Conservation (phyloP, 1,140 invertebrate species). For the Rhagoletis zephyria region DNA sequence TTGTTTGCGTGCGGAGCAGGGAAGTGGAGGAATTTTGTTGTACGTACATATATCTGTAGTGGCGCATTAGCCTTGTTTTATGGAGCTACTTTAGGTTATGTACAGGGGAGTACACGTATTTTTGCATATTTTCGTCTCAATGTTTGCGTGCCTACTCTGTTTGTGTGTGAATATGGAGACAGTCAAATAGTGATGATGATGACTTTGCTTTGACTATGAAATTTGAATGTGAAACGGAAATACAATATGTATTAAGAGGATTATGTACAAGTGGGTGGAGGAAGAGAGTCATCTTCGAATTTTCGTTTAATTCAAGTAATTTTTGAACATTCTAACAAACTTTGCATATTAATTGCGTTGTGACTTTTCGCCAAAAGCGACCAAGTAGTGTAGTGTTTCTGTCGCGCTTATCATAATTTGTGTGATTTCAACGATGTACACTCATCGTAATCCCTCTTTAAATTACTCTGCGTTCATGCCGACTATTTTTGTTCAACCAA, state of each 20-base stretch:
- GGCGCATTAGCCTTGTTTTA: slow-evolving; percentile 32
- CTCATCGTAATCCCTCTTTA: too few relatives aligned
- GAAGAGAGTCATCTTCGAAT: not conserved
- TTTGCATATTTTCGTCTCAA: not conserved
- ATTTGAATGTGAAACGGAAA: slow-evolving; percentile 72
- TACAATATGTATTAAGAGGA: slow-evolving; percentile 58
- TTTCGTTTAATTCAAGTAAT: slow-evolving; percentile 6
- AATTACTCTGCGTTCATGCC: too few relatives aligned
- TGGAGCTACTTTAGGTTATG: not conserved
- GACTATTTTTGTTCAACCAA: too few relatives aligned
- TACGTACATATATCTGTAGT: not conserved
- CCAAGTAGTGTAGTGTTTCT: too few relatives aligned
- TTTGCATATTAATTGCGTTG: too few relatives aligned
- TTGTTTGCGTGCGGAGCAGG: slow-evolving; percentile 20
- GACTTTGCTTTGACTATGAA: slow-evolving; percentile 69
- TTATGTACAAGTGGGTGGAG: not conserved
- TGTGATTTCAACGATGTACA: too few relatives aligned
- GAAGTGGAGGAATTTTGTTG: not conserved
- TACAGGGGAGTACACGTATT: not conserved
- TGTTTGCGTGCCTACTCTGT: not conserved
- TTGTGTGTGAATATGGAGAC: not conserved
- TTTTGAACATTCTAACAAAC: not conserved
- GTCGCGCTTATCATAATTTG: too few relatives aligned
- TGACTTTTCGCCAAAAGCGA: too few relatives aligned
- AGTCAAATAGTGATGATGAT: slow-evolving; percentile 64